Percentiles rank a stretch among this genome's conserved stretches.
Conservation (phyloP, 2,888 invertebrate species). For the Andrena hattorfiana region DNA sequence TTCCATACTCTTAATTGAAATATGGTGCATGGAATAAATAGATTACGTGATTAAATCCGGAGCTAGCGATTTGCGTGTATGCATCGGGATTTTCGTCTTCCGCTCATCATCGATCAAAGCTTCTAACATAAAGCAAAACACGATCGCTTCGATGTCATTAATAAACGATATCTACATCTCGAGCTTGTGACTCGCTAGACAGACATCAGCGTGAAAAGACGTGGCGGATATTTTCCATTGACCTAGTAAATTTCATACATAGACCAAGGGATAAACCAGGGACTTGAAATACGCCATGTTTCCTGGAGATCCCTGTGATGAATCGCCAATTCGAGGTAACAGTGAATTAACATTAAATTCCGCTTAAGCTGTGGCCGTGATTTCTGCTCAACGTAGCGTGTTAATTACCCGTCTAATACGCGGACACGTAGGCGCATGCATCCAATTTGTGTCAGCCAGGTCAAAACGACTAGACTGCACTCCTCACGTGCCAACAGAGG, state of each 20-base stretch:
- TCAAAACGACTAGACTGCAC: slow-evolving; percentile 67
- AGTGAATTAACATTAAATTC: slow-evolving; percentile 31
- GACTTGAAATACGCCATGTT: neutral
- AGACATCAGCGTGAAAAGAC: neutral
- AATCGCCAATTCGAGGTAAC: neutral
- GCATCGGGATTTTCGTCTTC: slow-evolving; percentile 20
- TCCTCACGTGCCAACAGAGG: slow-evolving; percentile 58
- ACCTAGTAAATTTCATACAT: neutral
- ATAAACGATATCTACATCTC: slow-evolving; percentile 5
- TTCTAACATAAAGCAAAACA: neutral
- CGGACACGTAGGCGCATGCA: slow-evolving; percentile 41
- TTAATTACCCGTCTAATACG: slow-evolving; percentile 62
- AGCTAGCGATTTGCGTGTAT: slow-evolving; percentile 13
- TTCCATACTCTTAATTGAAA: slow-evolving; percentile 18
- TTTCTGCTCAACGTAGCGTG: slow-evolving; percentile 33
- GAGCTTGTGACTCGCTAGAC: neutral
- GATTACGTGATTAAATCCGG: slow-evolving; percentile 34
- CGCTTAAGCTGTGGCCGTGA: slow-evolving; percentile 26
- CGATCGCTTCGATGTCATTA: neutral
- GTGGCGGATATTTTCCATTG: neutral
- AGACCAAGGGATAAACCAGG: neutral
- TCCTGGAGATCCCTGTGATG: neutral
- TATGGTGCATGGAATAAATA: slow-evolving; percentile 13
- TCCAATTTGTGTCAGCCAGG: slow-evolving; percentile 67
- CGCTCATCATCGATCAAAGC: slow-evolving; percentile 8